Conservation (phyloP, 2,113 vertebrate species). For the Percopsis transmontana region DNA sequence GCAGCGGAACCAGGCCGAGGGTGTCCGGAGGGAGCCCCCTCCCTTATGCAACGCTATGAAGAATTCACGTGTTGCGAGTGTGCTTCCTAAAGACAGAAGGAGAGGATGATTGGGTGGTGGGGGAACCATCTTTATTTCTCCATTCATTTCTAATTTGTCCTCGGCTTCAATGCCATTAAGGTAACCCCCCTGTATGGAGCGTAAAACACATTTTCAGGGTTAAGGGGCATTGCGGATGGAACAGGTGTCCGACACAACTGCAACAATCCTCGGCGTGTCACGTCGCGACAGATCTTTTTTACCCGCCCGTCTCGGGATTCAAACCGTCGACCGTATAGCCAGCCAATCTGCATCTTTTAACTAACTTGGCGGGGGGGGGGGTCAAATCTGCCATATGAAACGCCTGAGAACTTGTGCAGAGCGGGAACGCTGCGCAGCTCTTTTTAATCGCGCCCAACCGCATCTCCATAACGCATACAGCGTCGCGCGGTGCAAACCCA, state of each 20-base stretch:
- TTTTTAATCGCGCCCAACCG: conserved; percentile 30
- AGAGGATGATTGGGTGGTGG: conserved; percentile 9
- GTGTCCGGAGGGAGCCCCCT: conserved; percentile 72
- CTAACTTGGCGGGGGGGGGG: no score
- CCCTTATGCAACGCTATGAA: conserved; percentile 80
- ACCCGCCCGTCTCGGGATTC: no score
- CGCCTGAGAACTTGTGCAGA: conserved; percentile 29
- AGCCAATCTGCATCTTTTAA: no score
- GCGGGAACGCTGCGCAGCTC: conserved; percentile 21
- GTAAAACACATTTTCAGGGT: no score
- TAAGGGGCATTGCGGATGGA: no score
- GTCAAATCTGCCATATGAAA: conserved; percentile 8
- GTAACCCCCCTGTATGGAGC: no score
- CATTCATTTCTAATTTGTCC: no score
- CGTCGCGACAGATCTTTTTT: no score
- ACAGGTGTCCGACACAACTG: no score
- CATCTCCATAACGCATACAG: conserved; percentile 51
- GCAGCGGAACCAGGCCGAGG: conserved; percentile 73
- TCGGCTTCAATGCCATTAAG: no score
- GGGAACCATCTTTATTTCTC: background rate
- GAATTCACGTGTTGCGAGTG: conserved; percentile 77
- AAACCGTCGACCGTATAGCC: no score
- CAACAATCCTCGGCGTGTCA: no score
- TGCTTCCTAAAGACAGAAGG: conserved; percentile 62
- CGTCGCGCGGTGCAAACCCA: conserved; percentile 34